These are phyloP conservation scores for Leptura quadrifasciata DNA, from an alignment of 2,888 invertebrate species.

Conservation along the genomic window DNA sequence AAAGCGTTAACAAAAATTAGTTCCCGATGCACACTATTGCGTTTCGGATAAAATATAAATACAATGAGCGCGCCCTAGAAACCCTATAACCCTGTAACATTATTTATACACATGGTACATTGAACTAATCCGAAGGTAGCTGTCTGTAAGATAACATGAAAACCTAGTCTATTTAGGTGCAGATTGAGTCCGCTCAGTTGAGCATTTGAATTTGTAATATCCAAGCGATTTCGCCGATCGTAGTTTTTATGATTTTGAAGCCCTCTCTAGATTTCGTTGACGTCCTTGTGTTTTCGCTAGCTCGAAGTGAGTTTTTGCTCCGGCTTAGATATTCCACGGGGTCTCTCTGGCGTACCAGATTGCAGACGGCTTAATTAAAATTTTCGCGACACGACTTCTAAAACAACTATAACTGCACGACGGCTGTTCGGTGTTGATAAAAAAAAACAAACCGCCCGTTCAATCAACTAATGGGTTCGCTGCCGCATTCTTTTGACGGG, in stretches of 20 bases:
- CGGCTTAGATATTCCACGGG: slow-evolving; percentile 18
- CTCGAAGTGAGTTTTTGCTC: slow-evolving; percentile 19
- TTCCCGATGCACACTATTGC: neutral
- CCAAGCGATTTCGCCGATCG: slow-evolving; percentile 39
- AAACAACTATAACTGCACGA: slow-evolving; percentile 23
- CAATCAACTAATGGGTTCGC: slow-evolving; percentile 49
- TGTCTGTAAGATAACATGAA: slow-evolving; percentile 42
- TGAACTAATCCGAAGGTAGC: slow-evolving; percentile 40
- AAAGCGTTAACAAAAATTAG: neutral
- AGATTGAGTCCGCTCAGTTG: slow-evolving; percentile 40
- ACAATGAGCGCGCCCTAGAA: neutral
- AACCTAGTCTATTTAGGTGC: slow-evolving; percentile 43
- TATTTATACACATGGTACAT: slow-evolving; percentile 33
- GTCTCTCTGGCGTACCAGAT: slow-evolving; percentile 39
- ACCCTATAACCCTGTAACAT: neutral
- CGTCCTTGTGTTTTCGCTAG: slow-evolving; percentile 17
- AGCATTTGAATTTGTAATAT: slow-evolving; percentile 42
- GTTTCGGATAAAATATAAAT: neutral
- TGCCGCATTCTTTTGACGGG: slow-evolving; percentile 44
- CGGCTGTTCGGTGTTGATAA: slow-evolving; percentile 34
- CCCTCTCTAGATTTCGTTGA: slow-evolving; percentile 19
- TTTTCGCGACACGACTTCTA: slow-evolving; percentile 14
- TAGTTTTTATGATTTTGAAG: slow-evolving; percentile 31
- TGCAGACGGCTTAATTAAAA: slow-evolving; percentile 46
- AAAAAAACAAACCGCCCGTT: slow-evolving; percentile 13